Conservation (phyloP, 2,888 invertebrate species). For the Apamea monoglypha region DNA sequence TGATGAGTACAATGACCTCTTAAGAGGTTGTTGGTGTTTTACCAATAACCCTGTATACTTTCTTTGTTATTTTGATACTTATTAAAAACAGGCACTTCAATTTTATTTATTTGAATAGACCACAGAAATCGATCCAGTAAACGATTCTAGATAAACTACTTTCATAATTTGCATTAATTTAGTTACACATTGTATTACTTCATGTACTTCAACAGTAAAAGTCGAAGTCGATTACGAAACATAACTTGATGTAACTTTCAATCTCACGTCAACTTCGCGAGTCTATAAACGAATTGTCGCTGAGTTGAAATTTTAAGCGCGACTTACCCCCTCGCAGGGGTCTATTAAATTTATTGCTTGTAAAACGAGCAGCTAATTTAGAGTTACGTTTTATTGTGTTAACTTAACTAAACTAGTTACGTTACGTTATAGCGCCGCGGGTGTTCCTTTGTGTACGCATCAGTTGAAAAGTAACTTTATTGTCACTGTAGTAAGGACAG, state of each 20-base stretch:
- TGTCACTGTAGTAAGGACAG: slow-evolving; percentile 51
- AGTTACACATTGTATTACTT: not conserved
- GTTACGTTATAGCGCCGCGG: slow-evolving; percentile 81
- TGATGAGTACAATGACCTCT: no score
- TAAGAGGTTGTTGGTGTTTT: no score
- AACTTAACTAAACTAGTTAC: slow-evolving; percentile 86
- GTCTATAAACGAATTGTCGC: slow-evolving; percentile 83
- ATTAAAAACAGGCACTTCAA: no score
- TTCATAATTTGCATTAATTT: not conserved
- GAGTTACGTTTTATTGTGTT: slow-evolving; percentile 89
- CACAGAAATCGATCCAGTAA: no score
- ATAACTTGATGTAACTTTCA: slow-evolving; percentile 65
- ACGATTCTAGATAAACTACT: not conserved
- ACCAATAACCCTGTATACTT: no score
- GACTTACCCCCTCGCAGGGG: slow-evolving; percentile 80
- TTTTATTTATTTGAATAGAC: no score
- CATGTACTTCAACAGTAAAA: slow-evolving; percentile 5
- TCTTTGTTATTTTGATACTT: no score
- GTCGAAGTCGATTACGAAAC: slow-evolving; percentile 41
- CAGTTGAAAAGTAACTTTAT: slow-evolving; percentile 58
- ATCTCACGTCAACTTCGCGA: slow-evolving; percentile 67
- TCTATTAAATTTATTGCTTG: slow-evolving; percentile 90
- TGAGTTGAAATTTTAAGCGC: slow-evolving; percentile 84
- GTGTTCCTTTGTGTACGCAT: slow-evolving; percentile 66
- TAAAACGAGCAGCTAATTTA: slow-evolving; percentile 90